Base-by-base conservation (phyloP, 2,888 invertebrate species). In the Pachymerium ferrugineum region DNA sequence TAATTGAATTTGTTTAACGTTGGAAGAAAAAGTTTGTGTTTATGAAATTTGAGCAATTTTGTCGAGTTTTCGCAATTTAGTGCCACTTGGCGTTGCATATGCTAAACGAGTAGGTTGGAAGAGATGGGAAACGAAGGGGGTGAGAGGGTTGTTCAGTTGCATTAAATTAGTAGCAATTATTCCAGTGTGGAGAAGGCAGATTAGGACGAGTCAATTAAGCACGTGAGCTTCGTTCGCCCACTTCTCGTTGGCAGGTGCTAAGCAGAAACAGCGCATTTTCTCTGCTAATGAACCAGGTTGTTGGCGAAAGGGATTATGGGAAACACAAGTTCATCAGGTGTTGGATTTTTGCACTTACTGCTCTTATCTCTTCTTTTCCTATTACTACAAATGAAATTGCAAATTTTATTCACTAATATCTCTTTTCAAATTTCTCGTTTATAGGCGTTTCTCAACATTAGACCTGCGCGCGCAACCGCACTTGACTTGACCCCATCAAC, bases 161-260 rank as follows among this genome's bases (percentile, higher is more conserved):
- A 54, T 54, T 54, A 54, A 54, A 54, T 54, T 54, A 54, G 47
- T 54, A 54, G 47, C 47, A 54, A 54, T 54, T 54, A 54, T 54
- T 54, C 47, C 47, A 54, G 47, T 54, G 47, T 54, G 47, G 47
- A 54, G 47, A 54, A 54, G 47, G 47, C 47, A 54, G 47, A 54
- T 54, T 54, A 54, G 47, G 47, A 54, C 47, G 47, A 54, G 47
- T 54, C 47, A 54, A 54, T 54, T 54, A 54, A 54, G 47, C 47
- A 54, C 47, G 47, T 54, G 47, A 54, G 47, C 47, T 54, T 54
- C 47, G 47, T 54, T 54, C 16, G 47, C 47, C 19, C 47, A 22
- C n/a, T n/a, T n/a, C n/a, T n/a, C 47, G 47, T 54, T 54, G 47
- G 47, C 47, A 54, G 47, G 47, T 54, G 47, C 47, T 54, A 54